Evolutionary conservation across 1,140 invertebrate species (phyloP), one percentile per base, ranked within the genome.

Genomic region (Papilio machaon): DNA sequence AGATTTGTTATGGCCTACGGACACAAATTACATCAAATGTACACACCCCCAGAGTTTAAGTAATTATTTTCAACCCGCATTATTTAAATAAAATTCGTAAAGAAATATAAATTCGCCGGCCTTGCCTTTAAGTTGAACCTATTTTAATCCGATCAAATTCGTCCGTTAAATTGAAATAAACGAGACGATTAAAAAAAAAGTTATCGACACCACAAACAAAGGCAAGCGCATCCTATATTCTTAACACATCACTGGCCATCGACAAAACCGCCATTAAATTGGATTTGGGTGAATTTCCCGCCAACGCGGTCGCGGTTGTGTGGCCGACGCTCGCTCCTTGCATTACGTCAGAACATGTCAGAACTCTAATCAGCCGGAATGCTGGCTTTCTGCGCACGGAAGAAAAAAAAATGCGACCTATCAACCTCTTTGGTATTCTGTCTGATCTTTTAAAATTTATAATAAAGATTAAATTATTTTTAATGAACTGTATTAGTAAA

Each of bases 321-420:
- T 85, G 86, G 86, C 83, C 86, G 82, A 15, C 79, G 75, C 46
- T 84, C 76, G 80, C 84, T 85, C 79, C 86, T 85, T 82, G 84
- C 84, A 82, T 85, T 85, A 87, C 84, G 84, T 84, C 86, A 87
- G 82, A 84, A 73, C 85, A 13, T 64, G 60, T 85, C 86, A 87
- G 60, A 73, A 76, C 74, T 35, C 85, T 74, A 75, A 85, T 86
- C 81, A 84, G 84, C 73, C 84, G 79, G 84, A 86, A 86, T 80
- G 83, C 76, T 73, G 81, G 80, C n/a, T 77, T 83, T 75, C 83
- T 81, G 82, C 82, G 73, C 80, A 23, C 81, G 82, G 84, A 80
- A 82, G 82, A 80, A 87, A 85, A 87, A 85, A 77, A 83, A 87
- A 86, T 74, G 52, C 76, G 23, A 78, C 30, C 76, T 52, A 35